These are phyloP conservation scores for Jordanella pulchra DNA, from an alignment of 2,797 vertebrate genomes.

Conservation along the genomic window DNA sequence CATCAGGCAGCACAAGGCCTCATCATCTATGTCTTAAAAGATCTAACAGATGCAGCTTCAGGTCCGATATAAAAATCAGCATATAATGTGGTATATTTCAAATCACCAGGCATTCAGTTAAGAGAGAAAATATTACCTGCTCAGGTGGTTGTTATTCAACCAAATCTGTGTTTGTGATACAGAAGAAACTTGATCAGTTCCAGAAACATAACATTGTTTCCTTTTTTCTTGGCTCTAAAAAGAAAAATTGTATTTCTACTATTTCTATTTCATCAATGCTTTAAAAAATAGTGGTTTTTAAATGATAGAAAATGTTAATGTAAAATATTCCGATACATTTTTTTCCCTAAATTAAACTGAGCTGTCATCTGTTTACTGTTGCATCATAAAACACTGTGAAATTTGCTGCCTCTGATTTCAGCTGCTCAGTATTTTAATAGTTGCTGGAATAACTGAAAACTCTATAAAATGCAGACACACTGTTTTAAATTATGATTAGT, in stretches of 20 bases:
- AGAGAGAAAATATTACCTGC: neutral
- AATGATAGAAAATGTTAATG: too few relatives aligned
- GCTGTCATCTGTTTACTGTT: conserved; percentile 10
- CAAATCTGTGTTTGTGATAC: neutral
- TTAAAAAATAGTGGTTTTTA: neutral
- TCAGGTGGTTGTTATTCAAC: neutral
- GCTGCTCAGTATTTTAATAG: conserved; percentile 60
- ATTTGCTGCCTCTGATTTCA: conserved; percentile 60
- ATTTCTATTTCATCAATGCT: neutral
- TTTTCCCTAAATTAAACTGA: neutral
- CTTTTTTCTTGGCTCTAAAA: neutral
- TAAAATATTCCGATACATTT: too few relatives aligned
- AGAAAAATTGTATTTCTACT: too few relatives aligned
- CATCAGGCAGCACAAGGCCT: neutral
- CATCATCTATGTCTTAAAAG: conserved; percentile 12
- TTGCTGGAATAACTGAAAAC: conserved; percentile 59
- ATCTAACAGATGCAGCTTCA: conserved; percentile 16
- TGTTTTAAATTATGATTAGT: neutral
- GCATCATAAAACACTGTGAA: conserved; percentile 41
- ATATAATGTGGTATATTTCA: neutral
- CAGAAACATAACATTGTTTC: neutral
- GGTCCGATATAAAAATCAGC: neutral
- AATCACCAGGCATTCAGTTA: neutral
- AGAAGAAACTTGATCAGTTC: neutral
- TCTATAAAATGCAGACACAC: conserved; percentile 39